These are phyloP conservation scores for Drosophila mettleri DNA, from an alignment of 2,888 invertebrate genomes.

Conservation along the genomic window DNA sequence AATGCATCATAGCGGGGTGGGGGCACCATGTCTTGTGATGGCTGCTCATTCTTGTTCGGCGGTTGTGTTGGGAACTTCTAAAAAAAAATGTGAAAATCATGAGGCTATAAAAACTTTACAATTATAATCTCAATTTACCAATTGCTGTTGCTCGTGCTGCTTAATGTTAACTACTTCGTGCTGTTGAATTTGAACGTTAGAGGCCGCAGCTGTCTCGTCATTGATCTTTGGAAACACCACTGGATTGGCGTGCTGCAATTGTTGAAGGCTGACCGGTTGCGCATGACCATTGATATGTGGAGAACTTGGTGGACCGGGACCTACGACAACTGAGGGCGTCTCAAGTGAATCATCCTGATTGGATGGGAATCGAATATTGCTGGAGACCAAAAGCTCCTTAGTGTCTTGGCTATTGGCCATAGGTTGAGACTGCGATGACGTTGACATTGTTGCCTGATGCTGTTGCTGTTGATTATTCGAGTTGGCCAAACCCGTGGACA, in stretches of 20 bases:
- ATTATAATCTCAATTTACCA: constrained; percentile 62
- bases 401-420: constrained; percentile 66
- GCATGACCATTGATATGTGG: constrained; percentile 84
- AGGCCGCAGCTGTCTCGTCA: constrained; percentile 45
- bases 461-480: constrained; percentile 12
- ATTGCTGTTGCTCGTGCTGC: constrained; percentile 81
- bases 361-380: constrained; percentile 84
- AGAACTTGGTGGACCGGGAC: constrained; percentile 65
- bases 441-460: constrained; percentile 5
- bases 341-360: constrained; percentile 74
- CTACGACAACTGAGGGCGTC: constrained; percentile 51
- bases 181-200: constrained; percentile 80
- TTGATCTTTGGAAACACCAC: constrained; percentile 82
- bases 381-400: constrained; percentile 82
- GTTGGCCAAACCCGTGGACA: constrained; percentile 11
- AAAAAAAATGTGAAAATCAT: too few relatives aligned
- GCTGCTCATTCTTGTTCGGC: constrained; percentile 63
- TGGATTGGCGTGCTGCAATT: constrained; percentile 77
- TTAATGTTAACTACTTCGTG: constrained; percentile 83
- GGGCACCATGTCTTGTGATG: constrained; percentile 84
- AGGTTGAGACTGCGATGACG: constrained; percentile 1
- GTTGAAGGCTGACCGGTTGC: constrained; percentile 82
- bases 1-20: constrained; percentile 75
- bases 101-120: too few relatives aligned
- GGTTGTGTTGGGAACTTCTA: constrained; percentile 56